Evolutionary conservation across 2,888 invertebrate genomes (phyloP), one percentile per base, ranked within the genome.

Genomic region (Julus scanicus): DNA sequence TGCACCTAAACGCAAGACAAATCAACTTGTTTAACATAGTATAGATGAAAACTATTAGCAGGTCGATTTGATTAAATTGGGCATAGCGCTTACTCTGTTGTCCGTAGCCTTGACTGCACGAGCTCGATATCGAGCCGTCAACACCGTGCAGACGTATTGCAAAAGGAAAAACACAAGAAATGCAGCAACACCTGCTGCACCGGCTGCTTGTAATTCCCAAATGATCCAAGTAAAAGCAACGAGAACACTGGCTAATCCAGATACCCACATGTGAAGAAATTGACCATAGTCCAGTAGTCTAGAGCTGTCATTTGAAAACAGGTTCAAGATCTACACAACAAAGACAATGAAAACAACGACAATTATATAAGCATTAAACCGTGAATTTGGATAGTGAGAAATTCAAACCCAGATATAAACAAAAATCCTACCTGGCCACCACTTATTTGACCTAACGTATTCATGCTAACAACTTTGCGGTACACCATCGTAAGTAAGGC

Each of bases 221-320:
- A 93, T 90, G 89, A 94, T 93, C 90, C 94, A 94, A 83, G 92
- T 90, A 37, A 93, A 90, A 37, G 93, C 93, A 87, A 92, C 92
- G 29, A 93, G 89, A 37, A 93, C 91, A n/a, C 93, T 92, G 83
- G 94, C 90, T 11, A 94, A 94, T 11, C 94, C 94, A 15, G 93
- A 93, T 86, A 94, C 91, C 53, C 94, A 92, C 90, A 94, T 92
- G 40, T 94, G 94, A 1, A 93, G 93, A 86, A 93, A 92, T 80
- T 93, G 91, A 40, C 94, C 92, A 88, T 93, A 92, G 89, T 94
- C 94, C 90, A 93, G 94, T 83, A 94, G 91, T 80, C 94, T 92
- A 90, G 93, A 93, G 57, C 93, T 93, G 90, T 94, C 94, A 90
- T 93, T 93, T 63, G 93, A 93, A 90, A 94, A 94, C 89, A 94